phyloP scores from a whole-genome alignment of 2,113 vertebrate genomes.

The Hepsetus odoe region DNA sequence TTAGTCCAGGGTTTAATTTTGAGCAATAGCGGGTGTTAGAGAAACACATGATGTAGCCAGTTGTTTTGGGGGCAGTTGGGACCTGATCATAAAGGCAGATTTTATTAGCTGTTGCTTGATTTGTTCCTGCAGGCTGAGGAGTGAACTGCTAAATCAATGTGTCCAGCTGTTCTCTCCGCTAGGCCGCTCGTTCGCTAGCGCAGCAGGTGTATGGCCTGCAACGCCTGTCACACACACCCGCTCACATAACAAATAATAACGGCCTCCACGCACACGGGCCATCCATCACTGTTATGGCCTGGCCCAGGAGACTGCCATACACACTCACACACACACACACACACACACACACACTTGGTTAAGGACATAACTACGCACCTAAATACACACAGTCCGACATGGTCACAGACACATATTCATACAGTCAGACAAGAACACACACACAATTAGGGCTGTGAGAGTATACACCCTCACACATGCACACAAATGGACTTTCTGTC shows the following conservation, averaged over 20 bases:
- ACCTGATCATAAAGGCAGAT: conserved; percentile 84
- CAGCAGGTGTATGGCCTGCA: conserved; percentile 95
- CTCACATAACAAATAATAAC: conserved; percentile 98
- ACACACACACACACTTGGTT: conserved; percentile 29
- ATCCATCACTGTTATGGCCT: conserved; percentile 93
- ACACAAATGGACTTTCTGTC: too few relatives aligned
- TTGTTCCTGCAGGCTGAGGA: conserved; percentile 91
- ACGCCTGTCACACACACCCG: conserved; percentile 85
- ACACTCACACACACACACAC: conserved; percentile 60
- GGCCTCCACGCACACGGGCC: conserved; percentile 89
- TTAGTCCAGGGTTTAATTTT: conserved; percentile 87
- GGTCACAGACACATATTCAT: conserved; percentile 22
- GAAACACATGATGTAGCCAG: conserved; percentile 96
- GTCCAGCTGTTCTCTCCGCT: conserved; percentile 89
- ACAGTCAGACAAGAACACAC: conserved; percentile 3
- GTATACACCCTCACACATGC: conserved; percentile 6
- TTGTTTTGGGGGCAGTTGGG: conserved; percentile 89
- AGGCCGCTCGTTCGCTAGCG: conserved; percentile 78
- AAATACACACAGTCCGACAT: conserved; percentile 18
- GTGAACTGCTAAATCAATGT: conserved; percentile 93
- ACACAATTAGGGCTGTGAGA: not conserved
- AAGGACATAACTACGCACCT: conserved; percentile 25
- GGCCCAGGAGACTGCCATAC: conserved; percentile 77
- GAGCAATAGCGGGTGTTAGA: conserved; percentile 85
- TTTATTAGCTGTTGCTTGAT: conserved; percentile 98